Evolutionary conservation across 2,888 invertebrate species (phyloP).

Genomic region (Ligdia adustata): DNA sequence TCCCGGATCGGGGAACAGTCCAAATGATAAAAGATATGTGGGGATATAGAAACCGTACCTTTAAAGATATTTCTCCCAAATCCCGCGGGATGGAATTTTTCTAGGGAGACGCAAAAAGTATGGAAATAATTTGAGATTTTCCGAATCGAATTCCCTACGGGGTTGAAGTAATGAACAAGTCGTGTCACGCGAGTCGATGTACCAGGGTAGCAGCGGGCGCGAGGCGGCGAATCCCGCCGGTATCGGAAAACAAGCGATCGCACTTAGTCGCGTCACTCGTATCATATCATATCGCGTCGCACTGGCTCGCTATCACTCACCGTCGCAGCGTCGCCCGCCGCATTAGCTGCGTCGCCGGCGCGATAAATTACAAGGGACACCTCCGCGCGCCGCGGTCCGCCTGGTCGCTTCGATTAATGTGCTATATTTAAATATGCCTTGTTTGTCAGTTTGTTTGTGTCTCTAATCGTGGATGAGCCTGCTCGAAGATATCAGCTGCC

Average conservation of each 20-base stretch:
- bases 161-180: constrained; percentile 54
- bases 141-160: constrained; percentile 23
- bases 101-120: constrained; percentile 23
- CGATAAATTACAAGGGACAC: constrained; percentile 75
- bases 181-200: constrained; percentile 38
- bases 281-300: constrained; percentile 63
- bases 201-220: constrained; percentile 21
- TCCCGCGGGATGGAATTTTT: constrained; percentile 22
- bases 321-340: constrained; percentile 63
- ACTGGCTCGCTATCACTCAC: constrained; percentile 77
- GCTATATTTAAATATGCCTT: constrained; percentile 51
- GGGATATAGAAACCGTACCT: constrained; percentile 30
- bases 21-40: constrained; percentile 80
- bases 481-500: constrained; percentile 12
- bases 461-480: constrained; percentile 18
- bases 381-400: constrained; percentile 59
- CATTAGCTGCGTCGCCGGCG: constrained; percentile 76
- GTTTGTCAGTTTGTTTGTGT: constrained; percentile 20
- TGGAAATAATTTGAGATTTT: constrained; percentile 23
- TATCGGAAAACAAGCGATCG: constrained; percentile 81
- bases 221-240: constrained; percentile 49
- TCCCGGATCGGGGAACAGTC: constrained; percentile 73
- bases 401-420: constrained; percentile 65
- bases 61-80: constrained; percentile 30
- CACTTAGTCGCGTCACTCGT: constrained; percentile 77